Conservation (phyloP, 2,888 invertebrate genomes). For the Ctenicera cuprea region DNA sequence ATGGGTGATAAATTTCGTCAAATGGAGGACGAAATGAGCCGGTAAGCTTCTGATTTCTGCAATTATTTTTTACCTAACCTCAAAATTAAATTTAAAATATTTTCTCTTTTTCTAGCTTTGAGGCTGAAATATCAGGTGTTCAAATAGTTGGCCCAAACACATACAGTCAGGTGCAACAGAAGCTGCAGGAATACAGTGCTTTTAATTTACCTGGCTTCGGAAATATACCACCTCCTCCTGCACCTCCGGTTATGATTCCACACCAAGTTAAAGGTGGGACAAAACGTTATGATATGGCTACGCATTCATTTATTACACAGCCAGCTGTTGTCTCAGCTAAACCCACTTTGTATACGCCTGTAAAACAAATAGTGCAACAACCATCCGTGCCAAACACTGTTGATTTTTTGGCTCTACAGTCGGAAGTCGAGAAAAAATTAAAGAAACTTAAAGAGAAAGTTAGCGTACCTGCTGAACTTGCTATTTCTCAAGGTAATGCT, state of each 20-base stretch:
- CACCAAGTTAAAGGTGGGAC: conserved; percentile 78
- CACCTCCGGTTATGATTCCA: conserved; percentile 81
- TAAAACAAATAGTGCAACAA: conserved; percentile 64
- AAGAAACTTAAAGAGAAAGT: conserved; percentile 81
- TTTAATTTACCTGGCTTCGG: conserved; percentile 72
- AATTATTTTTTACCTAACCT: conserved; percentile 22
- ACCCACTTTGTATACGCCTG: conserved; percentile 80
- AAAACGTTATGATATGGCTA: conserved; percentile 70
- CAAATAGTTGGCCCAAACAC: conserved; percentile 83
- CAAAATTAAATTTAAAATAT: conserved; percentile 1
- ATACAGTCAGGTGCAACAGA: conserved; percentile 71
- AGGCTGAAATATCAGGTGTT: conserved; percentile 88
- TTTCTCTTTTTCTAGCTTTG: conserved; percentile 79
- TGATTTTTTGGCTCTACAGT: conserved; percentile 75
- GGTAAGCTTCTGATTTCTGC: conserved; percentile 73
- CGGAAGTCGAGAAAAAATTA: conserved; percentile 76
- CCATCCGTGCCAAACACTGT: conserved; percentile 67
- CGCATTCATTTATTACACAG: conserved; percentile 69
- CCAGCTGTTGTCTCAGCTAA: conserved; percentile 82
- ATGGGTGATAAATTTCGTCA: conserved; percentile 79
- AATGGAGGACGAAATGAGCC: conserved; percentile 95
- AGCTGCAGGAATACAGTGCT: conserved; percentile 43
- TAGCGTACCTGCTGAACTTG: conserved; percentile 75
- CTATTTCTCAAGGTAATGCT: conserved; percentile 55
- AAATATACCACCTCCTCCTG: conserved; percentile 81